Evolutionary conservation across 2,113 vertebrate species (phyloP).

Genomic region (Melanotaenia duboulayi): DNA sequence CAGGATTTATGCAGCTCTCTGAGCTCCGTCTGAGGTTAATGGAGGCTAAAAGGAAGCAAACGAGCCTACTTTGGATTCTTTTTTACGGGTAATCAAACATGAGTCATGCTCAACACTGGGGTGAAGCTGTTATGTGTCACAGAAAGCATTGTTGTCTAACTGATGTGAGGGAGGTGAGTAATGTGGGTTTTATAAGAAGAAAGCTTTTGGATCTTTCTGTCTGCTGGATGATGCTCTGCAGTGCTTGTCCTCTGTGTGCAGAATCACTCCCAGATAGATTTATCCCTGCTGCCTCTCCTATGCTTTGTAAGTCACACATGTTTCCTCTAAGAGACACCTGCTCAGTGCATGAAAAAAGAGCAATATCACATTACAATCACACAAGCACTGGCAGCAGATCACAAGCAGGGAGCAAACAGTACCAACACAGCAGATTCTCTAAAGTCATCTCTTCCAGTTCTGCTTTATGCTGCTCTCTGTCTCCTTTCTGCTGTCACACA

Average conservation of each 20-base stretch:
- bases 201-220: neutral
- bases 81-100: slow-evolving; percentile 32
- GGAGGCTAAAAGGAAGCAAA: slow-evolving; percentile 46
- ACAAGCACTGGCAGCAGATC: neutral
- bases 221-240: neutral
- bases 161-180: neutral
- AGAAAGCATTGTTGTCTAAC: neutral
- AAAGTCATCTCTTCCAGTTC: neutral
- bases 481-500: neutral
- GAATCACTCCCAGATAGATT: slow-evolving; percentile 3
- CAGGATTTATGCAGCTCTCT: slow-evolving; percentile 41
- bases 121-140: slow-evolving; percentile 4
- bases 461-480: neutral
- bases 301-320: neutral
- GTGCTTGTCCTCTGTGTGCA: neutral
- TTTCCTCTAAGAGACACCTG: slow-evolving; percentile 22
- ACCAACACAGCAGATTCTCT: neutral
- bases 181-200: neutral
- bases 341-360: neutral
- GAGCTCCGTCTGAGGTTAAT: slow-evolving; percentile 38
- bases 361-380: no score
- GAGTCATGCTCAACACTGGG: slow-evolving; percentile 12
- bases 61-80: slow-evolving; percentile 5
- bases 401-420: neutral
- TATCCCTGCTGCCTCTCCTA: slow-evolving; percentile 8